Evolutionary conservation across 2,797 vertebrate genomes (phyloP).

Genomic region (Manis pentadactyla): DNA sequence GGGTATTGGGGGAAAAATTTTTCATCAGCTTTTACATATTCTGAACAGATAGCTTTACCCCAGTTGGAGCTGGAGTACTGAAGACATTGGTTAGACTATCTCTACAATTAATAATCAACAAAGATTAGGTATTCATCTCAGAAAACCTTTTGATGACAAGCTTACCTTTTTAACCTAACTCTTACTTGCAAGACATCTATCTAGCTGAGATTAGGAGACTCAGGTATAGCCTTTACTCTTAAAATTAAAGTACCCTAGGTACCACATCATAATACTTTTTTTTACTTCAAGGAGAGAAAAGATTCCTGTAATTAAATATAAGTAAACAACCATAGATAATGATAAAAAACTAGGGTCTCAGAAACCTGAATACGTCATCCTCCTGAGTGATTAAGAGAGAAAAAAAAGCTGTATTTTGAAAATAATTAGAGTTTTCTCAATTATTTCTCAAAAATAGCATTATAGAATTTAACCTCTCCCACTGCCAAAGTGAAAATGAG

Average conservation of each 20-base stretch:
- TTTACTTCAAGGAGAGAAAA: not conserved
- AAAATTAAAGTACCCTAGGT: not conserved
- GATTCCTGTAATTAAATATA: not conserved
- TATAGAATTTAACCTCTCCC: not conserved
- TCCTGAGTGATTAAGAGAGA: not conserved
- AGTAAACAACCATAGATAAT: not conserved
- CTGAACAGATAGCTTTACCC: slow-evolving; percentile 30
- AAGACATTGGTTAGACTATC: not conserved
- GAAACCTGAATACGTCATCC: not conserved
- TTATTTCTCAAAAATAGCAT: not conserved
- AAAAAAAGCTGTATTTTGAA: not conserved
- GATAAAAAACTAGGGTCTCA: not conserved
- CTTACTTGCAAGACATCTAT: not conserved
- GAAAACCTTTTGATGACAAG: slow-evolving; percentile 9
- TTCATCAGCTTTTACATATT: slow-evolving; percentile 34
- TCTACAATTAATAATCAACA: slow-evolving; percentile 36
- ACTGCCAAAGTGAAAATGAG: not conserved
- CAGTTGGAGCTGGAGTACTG: not conserved
- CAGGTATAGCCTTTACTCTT: not conserved
- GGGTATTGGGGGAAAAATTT: not conserved
- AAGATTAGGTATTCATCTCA: slow-evolving; percentile 13
- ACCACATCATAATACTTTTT: not conserved
- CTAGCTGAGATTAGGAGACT: not conserved
- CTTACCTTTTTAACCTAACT: slow-evolving; percentile 3
- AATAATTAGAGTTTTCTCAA: not conserved